A percentile compares a stretch with the other conserved stretches of the same genome.
Conservation (phyloP, 2,113 vertebrate genomes). For the Vanacampus margaritifer region DNA sequence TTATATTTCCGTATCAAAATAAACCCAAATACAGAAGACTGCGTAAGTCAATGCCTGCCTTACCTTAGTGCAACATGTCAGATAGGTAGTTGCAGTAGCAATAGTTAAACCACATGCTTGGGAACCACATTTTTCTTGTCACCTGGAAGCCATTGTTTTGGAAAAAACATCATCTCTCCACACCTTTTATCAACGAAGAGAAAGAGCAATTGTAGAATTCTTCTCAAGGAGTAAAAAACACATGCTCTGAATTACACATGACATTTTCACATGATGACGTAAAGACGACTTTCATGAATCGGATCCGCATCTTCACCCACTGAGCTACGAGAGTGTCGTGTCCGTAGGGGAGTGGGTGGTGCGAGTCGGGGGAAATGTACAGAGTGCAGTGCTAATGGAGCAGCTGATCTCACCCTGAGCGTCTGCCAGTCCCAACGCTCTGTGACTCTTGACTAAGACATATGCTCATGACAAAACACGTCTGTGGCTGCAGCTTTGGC, state of each 20-base stretch:
- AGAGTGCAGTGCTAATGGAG: constrained; percentile 55
- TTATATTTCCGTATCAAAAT: background rate
- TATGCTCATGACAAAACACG: constrained; percentile 52
- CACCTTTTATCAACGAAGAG: background rate
- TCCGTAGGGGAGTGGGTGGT: constrained; percentile 20
- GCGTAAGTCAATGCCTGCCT: too few relatives aligned
- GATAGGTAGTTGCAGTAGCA: too few relatives aligned
- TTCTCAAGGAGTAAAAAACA: background rate
- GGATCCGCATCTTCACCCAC: constrained; percentile 4
- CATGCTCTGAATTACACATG: background rate
- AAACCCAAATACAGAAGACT: background rate
- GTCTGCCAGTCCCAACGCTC: constrained; percentile 31
- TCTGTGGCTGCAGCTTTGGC: constrained; percentile 39
- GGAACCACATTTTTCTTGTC: too few relatives aligned
- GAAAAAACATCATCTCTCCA: too few relatives aligned
- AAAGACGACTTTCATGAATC: background rate
- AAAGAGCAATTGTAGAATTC: too few relatives aligned
- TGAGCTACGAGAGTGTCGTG: constrained; percentile 12
- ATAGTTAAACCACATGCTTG: too few relatives aligned
- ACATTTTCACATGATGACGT: background rate
- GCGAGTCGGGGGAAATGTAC: constrained; percentile 24
- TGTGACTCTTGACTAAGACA: constrained; percentile 45
- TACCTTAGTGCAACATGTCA: too few relatives aligned
- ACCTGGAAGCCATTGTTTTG: too few relatives aligned
- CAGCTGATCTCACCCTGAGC: constrained; percentile 57